phyloP scores from a whole-genome alignment of 2,888 invertebrate genomes.

The Sinotaia quadrata region DNA sequence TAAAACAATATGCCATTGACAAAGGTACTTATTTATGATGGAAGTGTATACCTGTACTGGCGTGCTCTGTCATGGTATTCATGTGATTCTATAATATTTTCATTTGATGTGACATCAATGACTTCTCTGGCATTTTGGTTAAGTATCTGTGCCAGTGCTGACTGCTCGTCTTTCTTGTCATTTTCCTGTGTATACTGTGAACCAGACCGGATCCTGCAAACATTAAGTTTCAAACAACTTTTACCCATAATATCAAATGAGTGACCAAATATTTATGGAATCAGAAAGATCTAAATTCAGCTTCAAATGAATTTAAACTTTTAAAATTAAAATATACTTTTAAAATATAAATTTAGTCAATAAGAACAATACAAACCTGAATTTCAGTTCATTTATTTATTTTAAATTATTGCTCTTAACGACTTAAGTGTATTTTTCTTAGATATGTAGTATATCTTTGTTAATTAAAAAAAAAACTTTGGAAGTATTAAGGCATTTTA shows the following conservation, averaged over 20 bases:
- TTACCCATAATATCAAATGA: neutral
- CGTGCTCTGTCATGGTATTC: slow-evolving; percentile 88
- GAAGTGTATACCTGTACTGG: slow-evolving; percentile 76
- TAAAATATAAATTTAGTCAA: no score
- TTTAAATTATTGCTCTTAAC: no score
- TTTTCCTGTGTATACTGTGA: slow-evolving; percentile 37
- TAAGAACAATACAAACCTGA: no score
- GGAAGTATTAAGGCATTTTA: no score
- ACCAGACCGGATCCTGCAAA: slow-evolving; percentile 39
- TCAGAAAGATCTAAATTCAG: neutral
- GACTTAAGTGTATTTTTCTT: no score
- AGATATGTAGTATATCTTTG: no score
- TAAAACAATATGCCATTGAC: neutral
- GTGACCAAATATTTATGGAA: neutral
- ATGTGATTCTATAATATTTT: slow-evolving; percentile 89
- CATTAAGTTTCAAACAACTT: neutral
- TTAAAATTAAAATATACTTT: no score
- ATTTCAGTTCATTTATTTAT: no score
- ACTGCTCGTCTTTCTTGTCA: slow-evolving; percentile 88
- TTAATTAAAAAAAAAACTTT: no score
- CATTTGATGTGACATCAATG: slow-evolving; percentile 93
- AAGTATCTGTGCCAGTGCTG: slow-evolving; percentile 88
- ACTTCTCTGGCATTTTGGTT: slow-evolving; percentile 94
- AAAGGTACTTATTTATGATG: neutral
- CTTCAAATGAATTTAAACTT: no score